Percentiles rank a stretch among this genome's conserved stretches.
phyloP scores from a whole-genome alignment of 2,888 invertebrate genomes.

The Diaperis boleti region DNA sequence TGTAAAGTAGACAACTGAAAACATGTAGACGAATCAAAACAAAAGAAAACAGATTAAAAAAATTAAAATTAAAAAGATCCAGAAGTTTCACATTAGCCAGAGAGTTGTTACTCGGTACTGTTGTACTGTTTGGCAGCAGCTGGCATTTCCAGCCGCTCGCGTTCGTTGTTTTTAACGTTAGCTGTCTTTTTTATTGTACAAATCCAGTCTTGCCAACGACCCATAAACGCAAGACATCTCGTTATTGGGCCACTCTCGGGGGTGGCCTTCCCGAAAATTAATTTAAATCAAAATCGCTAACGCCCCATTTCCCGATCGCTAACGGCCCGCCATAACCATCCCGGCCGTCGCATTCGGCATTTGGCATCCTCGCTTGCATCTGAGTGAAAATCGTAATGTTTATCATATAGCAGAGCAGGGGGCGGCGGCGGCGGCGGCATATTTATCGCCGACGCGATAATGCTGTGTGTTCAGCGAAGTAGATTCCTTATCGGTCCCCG shows the following conservation, averaged over 20 bases:
- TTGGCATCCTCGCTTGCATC: constrained; percentile 46
- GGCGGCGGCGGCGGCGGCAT: constrained; percentile 44
- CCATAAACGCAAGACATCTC: constrained; percentile 21
- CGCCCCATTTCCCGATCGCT: constrained; percentile 53
- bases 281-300: constrained; percentile 35
- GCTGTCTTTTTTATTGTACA: constrained; percentile 1
- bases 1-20: too few species aligned
- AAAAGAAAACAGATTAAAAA: too few species aligned
- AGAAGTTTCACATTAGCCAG: too few species aligned
- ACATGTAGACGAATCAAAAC: too few species aligned
- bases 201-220: neutral
- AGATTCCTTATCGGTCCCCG: constrained; percentile 53
- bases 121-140: too few species aligned
- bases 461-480: constrained; percentile 53
- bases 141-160: too few species aligned
- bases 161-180: too few species aligned
- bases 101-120: too few species aligned
- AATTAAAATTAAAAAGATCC: too few species aligned
- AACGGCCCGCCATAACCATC: constrained; percentile 55
- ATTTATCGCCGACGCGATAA: constrained; percentile 54
- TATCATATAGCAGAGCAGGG: constrained; percentile 55
- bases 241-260: constrained; percentile 16
- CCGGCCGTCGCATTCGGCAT: constrained; percentile 54
- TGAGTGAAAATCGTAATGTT: constrained; percentile 58
- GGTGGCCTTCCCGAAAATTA: constrained; percentile 19